phyloP scores from a whole-genome alignment of 2,888 invertebrate genomes.

The Strigamia maritima region DNA sequence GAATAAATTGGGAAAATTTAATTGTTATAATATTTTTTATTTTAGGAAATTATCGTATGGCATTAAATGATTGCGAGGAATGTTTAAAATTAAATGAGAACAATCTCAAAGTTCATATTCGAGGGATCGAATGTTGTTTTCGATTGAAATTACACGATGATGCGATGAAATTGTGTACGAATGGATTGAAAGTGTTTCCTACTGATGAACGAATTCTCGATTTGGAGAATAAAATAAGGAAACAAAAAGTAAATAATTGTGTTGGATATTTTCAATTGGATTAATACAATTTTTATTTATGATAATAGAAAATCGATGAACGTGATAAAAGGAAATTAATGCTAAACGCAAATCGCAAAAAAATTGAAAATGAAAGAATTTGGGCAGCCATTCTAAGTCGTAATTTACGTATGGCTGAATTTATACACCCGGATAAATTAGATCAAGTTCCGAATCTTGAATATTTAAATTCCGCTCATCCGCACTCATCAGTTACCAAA shows the following conservation, averaged over 20 bases:
- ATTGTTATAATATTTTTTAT: not conserved
- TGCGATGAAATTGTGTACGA: not conserved
- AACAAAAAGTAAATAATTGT: constrained; percentile 38
- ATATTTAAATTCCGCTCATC: not conserved
- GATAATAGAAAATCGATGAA: constrained; percentile 39
- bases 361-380: not conserved
- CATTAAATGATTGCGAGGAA: constrained; percentile 73
- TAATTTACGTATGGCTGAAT: not conserved
- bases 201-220: constrained; percentile 30
- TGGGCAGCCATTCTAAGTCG: not conserved
- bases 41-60: constrained; percentile 58
- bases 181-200: not conserved
- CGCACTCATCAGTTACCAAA: not conserved
- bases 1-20: not conserved
- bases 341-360: constrained; percentile 1
- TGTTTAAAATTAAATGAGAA: constrained; percentile 71
- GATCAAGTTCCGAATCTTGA: not conserved
- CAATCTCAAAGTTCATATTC: constrained; percentile 71
- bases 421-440: not conserved
- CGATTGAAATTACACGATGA: not conserved
- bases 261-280: too few relatives aligned
- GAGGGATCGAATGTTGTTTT: constrained; percentile 53
- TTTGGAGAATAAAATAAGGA: constrained; percentile 38
- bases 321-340: not conserved
- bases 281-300: not conserved